Evolutionary conservation across 1,140 invertebrate species (phyloP), one percentile per base, ranked within the genome.

Genomic region (Panagrolaimus sp.): DNA sequence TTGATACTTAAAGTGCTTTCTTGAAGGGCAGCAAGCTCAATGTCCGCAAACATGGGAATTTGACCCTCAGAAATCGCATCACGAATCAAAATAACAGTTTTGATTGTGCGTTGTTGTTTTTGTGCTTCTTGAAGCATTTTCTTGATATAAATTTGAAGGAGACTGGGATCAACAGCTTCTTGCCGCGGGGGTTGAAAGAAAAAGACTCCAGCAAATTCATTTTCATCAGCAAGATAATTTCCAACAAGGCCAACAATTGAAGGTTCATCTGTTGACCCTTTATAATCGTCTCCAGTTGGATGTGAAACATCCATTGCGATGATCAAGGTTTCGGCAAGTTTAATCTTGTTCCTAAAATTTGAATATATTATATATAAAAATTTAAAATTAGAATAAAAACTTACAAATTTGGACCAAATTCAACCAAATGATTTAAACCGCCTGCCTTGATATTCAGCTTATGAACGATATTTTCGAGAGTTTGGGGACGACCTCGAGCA

Each of bases 281-380:
- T 26, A 8, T 48, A 28, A 24, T 52, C 63, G 9, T 52, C 65
- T 10, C 67, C 45, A 7, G 67, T 48, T 21, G 73, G 73, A 52
- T 74, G 73, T 7, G 74, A 44, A 14, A 74, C 73, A 26, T 76
- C 73, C 21, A 76, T 76, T 0, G 74, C 73, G 6, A 74, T 65
- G 26, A 74, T 62, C 0, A 74, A 44, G 14, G 72, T 48, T 1
- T 76, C 64, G 32, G 47, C 63, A 7, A 66, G 52, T 6, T 71
- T 52, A 32, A 74, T 14, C 1, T 63, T 43, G 43, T 65, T 66
- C 12, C 47, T 26, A 21, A 21, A 17, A 52, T 26, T 52, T 17
- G 14, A 52, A 12, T 38, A 4, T 38, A 38, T 38, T 38, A 4
- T 38, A 4, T 38, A 9, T 15, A 4, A 1, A 4, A 47, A 1